A percentile compares a stretch with the other conserved stretches of the same genome.
phyloP scores from a whole-genome alignment of 1,140 invertebrate genomes.

The Zaprionus lachaisei region DNA sequence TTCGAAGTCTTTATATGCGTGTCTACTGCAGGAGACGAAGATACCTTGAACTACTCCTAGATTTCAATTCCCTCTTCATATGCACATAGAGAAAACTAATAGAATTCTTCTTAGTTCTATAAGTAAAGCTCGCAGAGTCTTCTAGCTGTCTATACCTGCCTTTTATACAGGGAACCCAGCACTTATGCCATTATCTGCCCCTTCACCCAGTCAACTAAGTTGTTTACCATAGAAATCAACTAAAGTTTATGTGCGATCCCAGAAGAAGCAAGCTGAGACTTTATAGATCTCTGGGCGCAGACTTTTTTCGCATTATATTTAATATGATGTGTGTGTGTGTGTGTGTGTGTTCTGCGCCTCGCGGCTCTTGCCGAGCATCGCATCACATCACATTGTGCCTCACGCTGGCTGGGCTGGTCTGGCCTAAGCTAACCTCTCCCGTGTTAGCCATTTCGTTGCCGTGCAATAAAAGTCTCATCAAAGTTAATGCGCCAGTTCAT shows the following conservation, averaged over 20 bases:
- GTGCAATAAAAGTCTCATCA: conserved; percentile 67
- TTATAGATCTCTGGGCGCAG: conserved; percentile 4
- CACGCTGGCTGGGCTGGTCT: background rate
- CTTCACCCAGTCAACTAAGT: background rate
- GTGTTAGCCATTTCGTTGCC: conserved; percentile 29
- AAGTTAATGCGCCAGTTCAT: conserved; percentile 67
- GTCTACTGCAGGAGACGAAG: no score
- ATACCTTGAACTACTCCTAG: no score
- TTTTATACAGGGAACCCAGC: no score
- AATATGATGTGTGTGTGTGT: conserved; percentile 8
- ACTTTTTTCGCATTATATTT: conserved; percentile 9
- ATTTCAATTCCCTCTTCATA: no score
- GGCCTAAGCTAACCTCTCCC: conserved; percentile 24
- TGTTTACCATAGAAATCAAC: background rate
- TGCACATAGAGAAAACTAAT: no score
- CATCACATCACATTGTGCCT: background rate
- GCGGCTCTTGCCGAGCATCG: no score
- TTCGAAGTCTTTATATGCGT: fast-evolving
- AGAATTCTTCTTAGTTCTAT: no score
- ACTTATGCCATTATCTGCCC: background rate
- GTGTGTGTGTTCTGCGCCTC: background rate
- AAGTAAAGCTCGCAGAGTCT: no score
- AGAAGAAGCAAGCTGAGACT: background rate
- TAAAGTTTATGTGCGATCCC: background rate
- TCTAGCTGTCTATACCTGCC: no score